These are phyloP conservation scores for Strix uralensis DNA, from an alignment of 2,113 vertebrate genomes.

Conservation along the genomic window DNA sequence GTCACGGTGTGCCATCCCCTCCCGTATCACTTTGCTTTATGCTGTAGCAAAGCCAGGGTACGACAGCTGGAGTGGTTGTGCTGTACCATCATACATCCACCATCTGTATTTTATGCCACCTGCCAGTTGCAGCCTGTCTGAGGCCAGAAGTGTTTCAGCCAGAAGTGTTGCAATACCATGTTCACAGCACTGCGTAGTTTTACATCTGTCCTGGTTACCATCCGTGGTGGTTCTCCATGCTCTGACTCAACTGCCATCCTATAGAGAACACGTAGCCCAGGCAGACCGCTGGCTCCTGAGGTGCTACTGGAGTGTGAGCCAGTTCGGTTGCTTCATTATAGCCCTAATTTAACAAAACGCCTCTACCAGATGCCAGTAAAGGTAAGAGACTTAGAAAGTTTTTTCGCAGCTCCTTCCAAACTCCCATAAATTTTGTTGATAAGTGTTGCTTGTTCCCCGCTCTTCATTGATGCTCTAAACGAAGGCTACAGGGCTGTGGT, in stretches of 20 bases:
- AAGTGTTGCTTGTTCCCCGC: no score
- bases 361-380: no score
- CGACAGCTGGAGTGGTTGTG: not conserved
- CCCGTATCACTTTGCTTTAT: rapidly evolving
- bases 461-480: no score
- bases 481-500: no score
- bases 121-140: not conserved
- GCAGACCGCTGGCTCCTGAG: no score
- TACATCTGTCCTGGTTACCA: not conserved
- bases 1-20: not conserved
- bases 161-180: not conserved
- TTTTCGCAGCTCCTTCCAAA: no score
- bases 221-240: not conserved
- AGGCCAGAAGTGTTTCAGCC: not conserved
- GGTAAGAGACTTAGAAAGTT: no score
- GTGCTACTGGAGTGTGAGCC: no score
- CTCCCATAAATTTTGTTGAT: no score
- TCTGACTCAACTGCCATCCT: not conserved
- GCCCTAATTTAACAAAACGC: no score
- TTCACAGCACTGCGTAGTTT: not conserved
- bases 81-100: not conserved
- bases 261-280: no score
- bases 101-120: not conserved
- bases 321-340: no score
- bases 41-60: not conserved